Conservation (phyloP, 2,113 vertebrate species). For the Hassar affinis region DNA sequence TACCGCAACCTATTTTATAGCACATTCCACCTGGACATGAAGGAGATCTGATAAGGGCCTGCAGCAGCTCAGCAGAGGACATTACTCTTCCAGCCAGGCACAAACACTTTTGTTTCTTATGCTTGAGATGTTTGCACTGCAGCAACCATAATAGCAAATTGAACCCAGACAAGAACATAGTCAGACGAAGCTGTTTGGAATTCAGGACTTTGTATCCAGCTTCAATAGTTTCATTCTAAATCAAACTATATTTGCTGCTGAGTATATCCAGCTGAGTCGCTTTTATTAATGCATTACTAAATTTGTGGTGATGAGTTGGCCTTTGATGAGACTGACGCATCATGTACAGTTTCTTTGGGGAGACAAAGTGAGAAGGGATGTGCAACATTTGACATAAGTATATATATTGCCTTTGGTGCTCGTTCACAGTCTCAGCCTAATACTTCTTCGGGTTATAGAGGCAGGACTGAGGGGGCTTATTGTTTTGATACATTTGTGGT, state of each 20-base stretch:
- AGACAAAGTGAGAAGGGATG: slow-evolving; percentile 7
- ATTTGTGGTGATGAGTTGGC: slow-evolving; percentile 1
- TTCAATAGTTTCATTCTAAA: not conserved
- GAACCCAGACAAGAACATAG: slow-evolving; percentile 4
- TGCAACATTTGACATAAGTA: slow-evolving; percentile 6
- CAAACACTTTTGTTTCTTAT: slow-evolving; percentile 28
- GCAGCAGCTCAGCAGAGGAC: slow-evolving; percentile 37
- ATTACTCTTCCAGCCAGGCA: slow-evolving; percentile 43
- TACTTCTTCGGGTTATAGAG: slow-evolving; percentile 14
- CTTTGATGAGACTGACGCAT: slow-evolving; percentile 36
- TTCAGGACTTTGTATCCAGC: not conserved
- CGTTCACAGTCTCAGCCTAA: slow-evolving; percentile 18
- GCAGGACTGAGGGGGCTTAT: slow-evolving; percentile 10
- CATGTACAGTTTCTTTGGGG: slow-evolving; percentile 3
- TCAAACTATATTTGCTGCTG: not conserved
- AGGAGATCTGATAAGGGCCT: slow-evolving; percentile 49
- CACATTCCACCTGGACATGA: slow-evolving; percentile 53
- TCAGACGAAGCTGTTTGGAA: slow-evolving; percentile 23
- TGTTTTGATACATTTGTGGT: slow-evolving; percentile 8
- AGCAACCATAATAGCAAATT: slow-evolving; percentile 29
- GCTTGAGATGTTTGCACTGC: slow-evolving; percentile 38
- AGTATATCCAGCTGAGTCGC: slow-evolving; percentile 1
- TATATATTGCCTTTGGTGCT: not conserved
- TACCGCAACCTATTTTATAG: slow-evolving; percentile 48
- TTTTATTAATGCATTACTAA: slow-evolving; percentile 20